Percentiles rank a stretch among this genome's conserved stretches.
phyloP scores from a whole-genome alignment of 2,113 vertebrate genomes.

The Cathartes aura region DNA sequence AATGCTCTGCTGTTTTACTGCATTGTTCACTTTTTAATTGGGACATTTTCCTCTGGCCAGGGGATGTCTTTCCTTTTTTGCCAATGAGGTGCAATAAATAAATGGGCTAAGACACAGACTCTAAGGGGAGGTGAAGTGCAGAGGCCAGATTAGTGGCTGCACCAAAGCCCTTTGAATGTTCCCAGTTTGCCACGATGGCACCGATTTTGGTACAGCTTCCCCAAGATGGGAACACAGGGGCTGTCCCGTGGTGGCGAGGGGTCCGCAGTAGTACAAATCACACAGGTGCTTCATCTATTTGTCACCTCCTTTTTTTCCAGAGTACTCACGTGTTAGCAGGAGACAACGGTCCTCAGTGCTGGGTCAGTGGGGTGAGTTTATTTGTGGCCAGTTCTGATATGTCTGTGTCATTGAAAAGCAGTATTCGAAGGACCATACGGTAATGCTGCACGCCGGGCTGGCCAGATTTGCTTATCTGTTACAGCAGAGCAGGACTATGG shows the following conservation, averaged over 20 bases:
- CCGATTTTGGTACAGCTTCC: not conserved
- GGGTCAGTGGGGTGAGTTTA: not conserved
- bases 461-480: not conserved
- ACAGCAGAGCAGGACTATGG: not conserved
- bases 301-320: not conserved
- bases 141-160: not conserved
- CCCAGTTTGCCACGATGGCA: not conserved
- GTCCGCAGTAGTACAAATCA: not conserved
- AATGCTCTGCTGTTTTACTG: conserved; percentile 33
- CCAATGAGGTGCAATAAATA: conserved; percentile 23
- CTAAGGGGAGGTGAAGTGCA: not conserved
- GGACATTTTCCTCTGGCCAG: conserved; percentile 24
- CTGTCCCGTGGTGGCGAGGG: rapidly evolving
- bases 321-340: rapidly evolving
- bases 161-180: not conserved
- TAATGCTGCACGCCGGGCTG: not conserved
- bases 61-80: not conserved
- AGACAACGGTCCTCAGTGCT: rapidly evolving
- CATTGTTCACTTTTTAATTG: conserved; percentile 27
- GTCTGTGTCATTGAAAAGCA: not conserved
- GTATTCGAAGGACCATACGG: rapidly evolving
- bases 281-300: not conserved
- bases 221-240: not conserved
- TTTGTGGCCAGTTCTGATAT: not conserved
- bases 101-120: not conserved